phyloP scores from a whole-genome alignment of 2,113 vertebrate genomes.

The Lasiurus cinereus region DNA sequence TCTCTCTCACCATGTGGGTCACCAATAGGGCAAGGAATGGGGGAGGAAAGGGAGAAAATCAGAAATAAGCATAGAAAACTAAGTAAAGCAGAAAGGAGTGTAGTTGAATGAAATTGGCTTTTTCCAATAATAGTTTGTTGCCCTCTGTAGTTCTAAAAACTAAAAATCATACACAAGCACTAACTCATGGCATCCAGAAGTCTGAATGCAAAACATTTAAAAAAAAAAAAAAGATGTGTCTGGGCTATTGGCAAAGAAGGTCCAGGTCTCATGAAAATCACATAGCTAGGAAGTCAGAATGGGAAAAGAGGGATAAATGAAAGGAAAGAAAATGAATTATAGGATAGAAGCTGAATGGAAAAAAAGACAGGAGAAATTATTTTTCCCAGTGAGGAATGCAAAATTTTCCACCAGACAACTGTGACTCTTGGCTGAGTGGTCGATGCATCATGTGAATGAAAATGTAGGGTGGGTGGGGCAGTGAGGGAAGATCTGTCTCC shows the following conservation, averaged over 20 bases:
- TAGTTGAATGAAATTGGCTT: not conserved
- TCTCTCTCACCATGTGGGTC: not conserved
- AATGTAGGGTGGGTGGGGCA: not conserved
- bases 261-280: slow-evolving; percentile 59
- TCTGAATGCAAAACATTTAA: not conserved
- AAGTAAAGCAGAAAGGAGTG: not conserved
- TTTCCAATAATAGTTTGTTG: not conserved
- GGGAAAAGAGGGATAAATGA: slow-evolving; percentile 53
- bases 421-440: slow-evolving; percentile 64
- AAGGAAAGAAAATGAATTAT: slow-evolving; percentile 50
- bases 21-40: not conserved
- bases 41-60: not conserved
- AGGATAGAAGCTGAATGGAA: slow-evolving; percentile 68
- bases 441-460: slow-evolving; percentile 31
- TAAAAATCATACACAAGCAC: not conserved
- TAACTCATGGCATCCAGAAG: not conserved
- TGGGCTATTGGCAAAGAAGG: slow-evolving; percentile 56
- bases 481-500: not conserved
- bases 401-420: slow-evolving; percentile 73
- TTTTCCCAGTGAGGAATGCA: slow-evolving; percentile 66
- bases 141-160: not conserved
- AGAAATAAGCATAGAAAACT: not conserved
- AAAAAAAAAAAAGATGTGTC: not conserved
- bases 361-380: slow-evolving; percentile 51
- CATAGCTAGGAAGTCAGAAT: slow-evolving; percentile 56